A percentile compares a stretch with the other conserved stretches of the same genome.
phyloP scores from a whole-genome alignment of 92 coral and sea anemone species.

The Umimayanthus kanabou region DNA sequence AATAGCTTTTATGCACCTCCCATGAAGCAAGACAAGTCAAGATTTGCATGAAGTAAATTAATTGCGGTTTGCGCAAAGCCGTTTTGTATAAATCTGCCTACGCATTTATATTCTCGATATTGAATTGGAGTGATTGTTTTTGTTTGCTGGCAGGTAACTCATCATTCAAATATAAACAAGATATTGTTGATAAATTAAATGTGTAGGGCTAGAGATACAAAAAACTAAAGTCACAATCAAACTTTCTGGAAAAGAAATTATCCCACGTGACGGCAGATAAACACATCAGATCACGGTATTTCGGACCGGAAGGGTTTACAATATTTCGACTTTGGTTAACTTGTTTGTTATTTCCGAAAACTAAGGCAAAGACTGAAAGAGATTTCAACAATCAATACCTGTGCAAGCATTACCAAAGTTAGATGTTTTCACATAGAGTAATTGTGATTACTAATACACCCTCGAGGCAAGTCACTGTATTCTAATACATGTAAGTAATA shows the following conservation, averaged over 20 bases:
- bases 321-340: not conserved
- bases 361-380: no score
- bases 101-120: not conserved
- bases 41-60: slow-evolving; percentile 17
- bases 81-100: not conserved
- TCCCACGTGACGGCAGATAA: slow-evolving; percentile 8
- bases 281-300: not conserved
- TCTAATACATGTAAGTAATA: no score
- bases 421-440: not conserved
- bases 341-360: not conserved
- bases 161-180: slow-evolving; percentile 24
- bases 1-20: not conserved
- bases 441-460: not conserved
- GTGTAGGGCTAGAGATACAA: not conserved
- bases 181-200: not conserved
- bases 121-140: slow-evolving; percentile 34
- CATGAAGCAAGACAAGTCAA: not conserved
- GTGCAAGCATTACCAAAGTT: not conserved
- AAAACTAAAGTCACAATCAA: not conserved
- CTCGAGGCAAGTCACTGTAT: not conserved
- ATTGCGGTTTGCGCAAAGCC: slow-evolving; percentile 26
- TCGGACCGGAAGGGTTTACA: no score
- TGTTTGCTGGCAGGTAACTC: slow-evolving; percentile 30
- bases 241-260: not conserved
- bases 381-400: not conserved